Conservation (phyloP, 64 coral and sea anemone genomes). For the Exaiptasia diaphana region DNA sequence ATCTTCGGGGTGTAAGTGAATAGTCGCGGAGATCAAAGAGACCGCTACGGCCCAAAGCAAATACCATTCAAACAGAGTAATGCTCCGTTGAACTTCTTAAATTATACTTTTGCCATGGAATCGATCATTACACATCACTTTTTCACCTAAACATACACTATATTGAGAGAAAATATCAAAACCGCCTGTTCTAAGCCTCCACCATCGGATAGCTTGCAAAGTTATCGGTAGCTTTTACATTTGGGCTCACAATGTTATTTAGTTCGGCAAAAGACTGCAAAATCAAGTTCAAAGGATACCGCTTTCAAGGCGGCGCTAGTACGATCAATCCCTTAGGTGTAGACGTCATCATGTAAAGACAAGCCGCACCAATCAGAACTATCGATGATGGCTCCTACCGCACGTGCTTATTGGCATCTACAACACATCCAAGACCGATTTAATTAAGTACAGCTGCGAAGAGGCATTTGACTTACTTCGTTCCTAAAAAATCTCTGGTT, state of each 20-base stretch:
- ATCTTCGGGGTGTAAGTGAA: constrained; percentile 72
- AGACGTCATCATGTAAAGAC: constrained; percentile 73
- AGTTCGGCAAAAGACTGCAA: constrained; percentile 75
- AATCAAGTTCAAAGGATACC: constrained; percentile 92
- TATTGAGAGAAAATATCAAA: not conserved
- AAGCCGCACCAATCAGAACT: constrained; percentile 91
- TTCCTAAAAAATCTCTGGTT: constrained; percentile 5
- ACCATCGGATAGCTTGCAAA: not conserved
- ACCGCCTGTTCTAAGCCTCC: not conserved
- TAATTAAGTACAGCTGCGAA: constrained; percentile 97
- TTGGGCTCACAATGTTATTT: constrained; percentile 91
- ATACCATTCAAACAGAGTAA: constrained; percentile 91
- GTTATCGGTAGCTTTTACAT: constrained; percentile 40
- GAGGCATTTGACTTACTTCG: constrained; percentile 7
- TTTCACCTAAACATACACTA: not conserved
- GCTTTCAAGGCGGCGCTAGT: constrained; percentile 86
- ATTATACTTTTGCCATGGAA: constrained; percentile 43
- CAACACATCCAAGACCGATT: constrained; percentile 90
- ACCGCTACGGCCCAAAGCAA: constrained; percentile 94
- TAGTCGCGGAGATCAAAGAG: constrained; percentile 92
- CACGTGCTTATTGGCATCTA: constrained; percentile 95
- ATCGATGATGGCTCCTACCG: constrained; percentile 48
- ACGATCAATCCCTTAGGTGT: constrained; percentile 92
- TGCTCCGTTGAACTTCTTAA: constrained; percentile 81
- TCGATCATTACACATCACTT: constrained; percentile 27